Evolutionary conservation across 2,113 vertebrate species (phyloP).

Genomic region (Sylvilagus bachmani): DNA sequence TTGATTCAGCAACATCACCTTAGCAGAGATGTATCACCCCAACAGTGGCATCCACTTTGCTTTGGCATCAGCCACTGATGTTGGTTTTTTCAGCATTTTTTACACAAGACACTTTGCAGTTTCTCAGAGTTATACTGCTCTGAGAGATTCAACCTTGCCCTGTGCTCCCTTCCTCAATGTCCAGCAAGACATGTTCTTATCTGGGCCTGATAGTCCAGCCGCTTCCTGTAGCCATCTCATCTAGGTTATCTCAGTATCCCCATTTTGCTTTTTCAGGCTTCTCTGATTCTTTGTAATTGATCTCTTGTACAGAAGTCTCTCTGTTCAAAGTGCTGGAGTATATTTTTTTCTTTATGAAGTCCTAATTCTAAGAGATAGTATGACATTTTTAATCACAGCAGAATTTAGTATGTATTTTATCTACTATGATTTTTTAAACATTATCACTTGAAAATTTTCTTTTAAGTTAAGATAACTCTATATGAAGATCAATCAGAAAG

Average conservation of each 20-base stretch:
- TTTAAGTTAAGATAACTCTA: constrained; percentile 8
- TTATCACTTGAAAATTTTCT: background rate
- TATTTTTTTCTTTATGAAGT: background rate
- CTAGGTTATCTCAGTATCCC: background rate
- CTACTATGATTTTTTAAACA: background rate
- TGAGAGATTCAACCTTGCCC: no score
- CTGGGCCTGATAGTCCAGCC: background rate
- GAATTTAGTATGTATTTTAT: background rate
- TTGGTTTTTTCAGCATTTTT: background rate
- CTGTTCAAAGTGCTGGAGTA: background rate
- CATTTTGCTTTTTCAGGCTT: constrained; percentile 21
- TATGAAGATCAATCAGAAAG: constrained; percentile 46
- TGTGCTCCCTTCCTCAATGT: background rate
- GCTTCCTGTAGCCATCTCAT: background rate
- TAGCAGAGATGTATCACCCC: background rate
- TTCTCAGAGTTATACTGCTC: background rate
- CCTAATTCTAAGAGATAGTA: background rate
- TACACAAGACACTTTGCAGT: background rate
- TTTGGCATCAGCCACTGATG: background rate
- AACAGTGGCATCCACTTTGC: background rate
- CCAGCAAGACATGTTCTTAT: background rate
- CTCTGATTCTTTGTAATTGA: background rate
- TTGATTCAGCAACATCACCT: background rate
- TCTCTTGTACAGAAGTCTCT: background rate
- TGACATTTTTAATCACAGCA: constrained; percentile 25